Conservation (phyloP, 2,797 vertebrate species). For the Trachurus trachurus region DNA sequence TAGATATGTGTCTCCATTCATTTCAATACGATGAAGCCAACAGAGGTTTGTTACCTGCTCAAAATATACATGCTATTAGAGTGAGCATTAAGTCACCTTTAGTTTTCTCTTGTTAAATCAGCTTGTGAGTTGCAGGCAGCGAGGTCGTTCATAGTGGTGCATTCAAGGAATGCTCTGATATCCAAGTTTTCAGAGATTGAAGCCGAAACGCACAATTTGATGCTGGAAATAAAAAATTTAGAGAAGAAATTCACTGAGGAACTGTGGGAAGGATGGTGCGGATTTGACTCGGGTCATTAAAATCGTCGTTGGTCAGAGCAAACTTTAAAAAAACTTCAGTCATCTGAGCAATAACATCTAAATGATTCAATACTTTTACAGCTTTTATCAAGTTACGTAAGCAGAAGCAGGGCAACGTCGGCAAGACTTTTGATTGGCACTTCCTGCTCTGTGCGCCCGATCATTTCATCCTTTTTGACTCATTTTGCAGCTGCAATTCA, state of each 20-base stretch:
- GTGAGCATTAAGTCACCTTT: background rate
- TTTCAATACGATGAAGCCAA: background rate
- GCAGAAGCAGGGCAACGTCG: background rate
- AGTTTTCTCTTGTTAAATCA: background rate
- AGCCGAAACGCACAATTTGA: background rate
- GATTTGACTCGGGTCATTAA: background rate
- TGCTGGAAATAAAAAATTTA: background rate
- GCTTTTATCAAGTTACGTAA: background rate
- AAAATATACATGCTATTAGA: background rate
- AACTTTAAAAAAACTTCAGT: background rate
- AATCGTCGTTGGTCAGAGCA: background rate
- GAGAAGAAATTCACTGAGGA: background rate
- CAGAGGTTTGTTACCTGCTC: constrained; percentile 5
- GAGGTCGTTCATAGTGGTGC: background rate
- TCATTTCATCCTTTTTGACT: too few species aligned
- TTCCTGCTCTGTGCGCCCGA: too few species aligned
- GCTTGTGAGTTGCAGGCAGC: background rate
- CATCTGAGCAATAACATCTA: background rate
- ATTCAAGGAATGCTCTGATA: background rate
- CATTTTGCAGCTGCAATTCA: too few species aligned
- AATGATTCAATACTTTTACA: background rate
- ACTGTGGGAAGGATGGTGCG: background rate
- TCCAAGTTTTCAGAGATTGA: background rate
- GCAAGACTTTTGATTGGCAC: too few species aligned
- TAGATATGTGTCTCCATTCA: background rate